These are phyloP conservation scores for Adineta ricciae DNA, from an alignment of 2,888 invertebrate genomes.

Conservation along the genomic window DNA sequence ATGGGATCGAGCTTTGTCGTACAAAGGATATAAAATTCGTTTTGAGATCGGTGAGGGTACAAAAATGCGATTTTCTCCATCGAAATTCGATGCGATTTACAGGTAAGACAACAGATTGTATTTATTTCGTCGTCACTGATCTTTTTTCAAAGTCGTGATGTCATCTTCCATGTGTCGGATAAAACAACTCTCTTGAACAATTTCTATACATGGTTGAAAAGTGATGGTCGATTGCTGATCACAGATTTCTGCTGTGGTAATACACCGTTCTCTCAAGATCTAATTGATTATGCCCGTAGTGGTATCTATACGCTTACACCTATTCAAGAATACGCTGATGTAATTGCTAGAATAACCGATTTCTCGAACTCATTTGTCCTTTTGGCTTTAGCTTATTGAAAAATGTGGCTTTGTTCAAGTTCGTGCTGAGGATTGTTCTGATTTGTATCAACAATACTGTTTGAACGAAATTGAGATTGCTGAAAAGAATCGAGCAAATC, in stretches of 20 bases:
- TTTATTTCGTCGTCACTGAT: too few species aligned
- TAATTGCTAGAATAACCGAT: conserved; percentile 36
- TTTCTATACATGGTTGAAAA: conserved; percentile 54
- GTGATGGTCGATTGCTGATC: conserved; percentile 54
- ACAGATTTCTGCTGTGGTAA: conserved; percentile 55
- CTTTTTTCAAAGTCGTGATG: conserved; percentile 53
- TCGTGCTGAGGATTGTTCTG: conserved; percentile 52
- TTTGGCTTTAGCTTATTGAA: conserved; percentile 39
- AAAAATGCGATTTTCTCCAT: conserved; percentile 49
- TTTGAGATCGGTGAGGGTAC: conserved; percentile 55
- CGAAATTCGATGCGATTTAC: conserved; percentile 55
- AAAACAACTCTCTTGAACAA: conserved; percentile 51
- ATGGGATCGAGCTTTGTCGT: not conserved
- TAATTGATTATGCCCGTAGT: conserved; percentile 53
- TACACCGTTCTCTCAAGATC: conserved; percentile 50
- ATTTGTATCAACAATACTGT: conserved; percentile 52
- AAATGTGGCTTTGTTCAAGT: conserved; percentile 53
- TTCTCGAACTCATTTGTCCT: too few species aligned
- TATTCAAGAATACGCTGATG: conserved; percentile 49
- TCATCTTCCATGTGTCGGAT: conserved; percentile 55
- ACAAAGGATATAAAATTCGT: conserved; percentile 40
- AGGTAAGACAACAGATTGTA: not conserved
- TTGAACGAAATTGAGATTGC: conserved; percentile 51
- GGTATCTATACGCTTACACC: conserved; percentile 53
- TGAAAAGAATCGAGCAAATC: conserved; percentile 43